Conservation (phyloP, 2,113 vertebrate species). For the Atractosteus spatula region DNA sequence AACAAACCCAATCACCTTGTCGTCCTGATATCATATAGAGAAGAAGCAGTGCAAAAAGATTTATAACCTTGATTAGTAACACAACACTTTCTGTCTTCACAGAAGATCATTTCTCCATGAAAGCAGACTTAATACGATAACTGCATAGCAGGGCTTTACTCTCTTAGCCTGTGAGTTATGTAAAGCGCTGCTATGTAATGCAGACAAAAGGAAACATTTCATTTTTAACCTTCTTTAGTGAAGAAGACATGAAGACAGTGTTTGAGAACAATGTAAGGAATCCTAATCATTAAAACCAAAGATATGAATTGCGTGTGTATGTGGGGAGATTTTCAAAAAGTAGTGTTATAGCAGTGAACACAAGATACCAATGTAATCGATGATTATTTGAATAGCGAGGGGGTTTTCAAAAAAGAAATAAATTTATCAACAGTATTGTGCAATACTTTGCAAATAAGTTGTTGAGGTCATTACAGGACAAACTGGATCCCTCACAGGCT, state of each 20-base stretch:
- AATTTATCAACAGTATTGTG: too few species aligned
- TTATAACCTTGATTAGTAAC: slow-evolving; percentile 33
- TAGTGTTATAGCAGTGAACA: too few species aligned
- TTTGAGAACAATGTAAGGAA: too few species aligned
- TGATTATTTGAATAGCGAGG: too few species aligned
- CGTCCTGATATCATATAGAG: slow-evolving; percentile 78
- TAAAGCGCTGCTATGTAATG: background rate
- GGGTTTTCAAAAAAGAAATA: too few species aligned
- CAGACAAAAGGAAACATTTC: background rate
- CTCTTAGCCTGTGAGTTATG: background rate
- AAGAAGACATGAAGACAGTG: too few species aligned
- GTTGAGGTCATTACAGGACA: too few species aligned
- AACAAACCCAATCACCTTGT: slow-evolving; percentile 84
- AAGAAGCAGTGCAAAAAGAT: slow-evolving; percentile 48
- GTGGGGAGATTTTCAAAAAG: too few species aligned
- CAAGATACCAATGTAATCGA: too few species aligned
- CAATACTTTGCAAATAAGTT: too few species aligned
- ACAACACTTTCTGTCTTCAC: background rate
- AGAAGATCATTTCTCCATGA: background rate
- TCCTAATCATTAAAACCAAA: background rate
- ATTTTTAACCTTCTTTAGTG: background rate
- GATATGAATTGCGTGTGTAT: too few species aligned
- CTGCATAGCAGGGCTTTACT: background rate
- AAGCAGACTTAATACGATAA: background rate
- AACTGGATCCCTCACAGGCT: too few species aligned